phyloP scores from a whole-genome alignment of 2,797 vertebrate species.

The Enteromius fasciolatus region DNA sequence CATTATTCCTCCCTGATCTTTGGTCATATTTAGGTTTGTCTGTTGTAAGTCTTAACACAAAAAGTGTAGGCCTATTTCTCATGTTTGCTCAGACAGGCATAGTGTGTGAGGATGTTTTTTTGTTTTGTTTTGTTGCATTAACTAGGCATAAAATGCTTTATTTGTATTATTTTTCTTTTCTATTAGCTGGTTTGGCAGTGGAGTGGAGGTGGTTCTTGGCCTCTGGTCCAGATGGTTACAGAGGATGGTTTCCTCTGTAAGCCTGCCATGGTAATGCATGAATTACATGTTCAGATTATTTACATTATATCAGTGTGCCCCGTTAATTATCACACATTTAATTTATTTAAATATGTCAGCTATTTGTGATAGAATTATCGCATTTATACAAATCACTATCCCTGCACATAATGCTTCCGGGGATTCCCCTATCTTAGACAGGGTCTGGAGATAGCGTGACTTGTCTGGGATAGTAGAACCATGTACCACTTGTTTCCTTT shows the following conservation, averaged over 20 bases:
- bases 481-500: conserved; percentile 76
- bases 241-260: too few species aligned
- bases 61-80: neutral
- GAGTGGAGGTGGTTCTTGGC: conserved; percentile 56
- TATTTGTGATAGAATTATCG: neutral
- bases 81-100: neutral
- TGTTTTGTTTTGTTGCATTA: conserved; percentile 13
- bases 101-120: neutral
- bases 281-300: conserved; percentile 5
- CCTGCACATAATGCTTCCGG: conserved; percentile 69
- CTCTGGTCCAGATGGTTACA: conserved; percentile 60
- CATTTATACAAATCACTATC: neutral
- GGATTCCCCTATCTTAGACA: conserved; percentile 52
- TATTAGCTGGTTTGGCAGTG: conserved; percentile 45
- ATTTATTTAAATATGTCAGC: neutral
- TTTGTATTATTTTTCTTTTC: conserved; percentile 46
- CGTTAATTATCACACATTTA: neutral
- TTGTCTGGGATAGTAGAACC: conserved; percentile 43
- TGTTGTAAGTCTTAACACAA: neutral
- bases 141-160: conserved; percentile 15
- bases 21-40: neutral
- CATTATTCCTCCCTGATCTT: neutral
- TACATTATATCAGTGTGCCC: neutral
- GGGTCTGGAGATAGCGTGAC: conserved; percentile 70
- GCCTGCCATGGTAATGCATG: neutral